phyloP scores from a whole-genome alignment of 2,797 vertebrate species.

The Acestrorhynchus altus region DNA sequence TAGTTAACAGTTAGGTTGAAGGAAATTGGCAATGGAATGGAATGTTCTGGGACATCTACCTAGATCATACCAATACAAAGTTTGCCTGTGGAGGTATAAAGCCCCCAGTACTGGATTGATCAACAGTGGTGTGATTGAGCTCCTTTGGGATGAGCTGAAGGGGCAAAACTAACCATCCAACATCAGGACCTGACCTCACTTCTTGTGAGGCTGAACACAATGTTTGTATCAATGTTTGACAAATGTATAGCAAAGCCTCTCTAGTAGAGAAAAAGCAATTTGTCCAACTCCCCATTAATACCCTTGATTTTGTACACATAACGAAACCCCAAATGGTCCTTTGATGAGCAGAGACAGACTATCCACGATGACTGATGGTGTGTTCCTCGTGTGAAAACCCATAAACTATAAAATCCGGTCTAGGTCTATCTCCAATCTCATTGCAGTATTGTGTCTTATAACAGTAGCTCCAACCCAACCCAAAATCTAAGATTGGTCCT shows the following conservation, averaged over 20 bases:
- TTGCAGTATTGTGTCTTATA: background rate
- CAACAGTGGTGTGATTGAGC: no score
- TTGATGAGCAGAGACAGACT: background rate
- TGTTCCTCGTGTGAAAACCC: background rate
- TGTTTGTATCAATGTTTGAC: no score
- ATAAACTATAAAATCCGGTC: conserved; percentile 17
- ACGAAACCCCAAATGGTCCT: background rate
- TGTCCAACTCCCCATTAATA: background rate
- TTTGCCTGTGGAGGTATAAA: no score
- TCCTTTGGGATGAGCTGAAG: no score
- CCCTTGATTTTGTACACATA: background rate
- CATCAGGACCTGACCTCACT: no score
- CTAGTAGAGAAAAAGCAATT: background rate
- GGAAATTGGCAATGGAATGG: no score
- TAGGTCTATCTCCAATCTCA: conserved; percentile 14
- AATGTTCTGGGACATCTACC: no score
- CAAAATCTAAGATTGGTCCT: conserved; percentile 10
- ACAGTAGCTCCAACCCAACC: conserved; percentile 12
- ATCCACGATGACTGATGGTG: background rate
- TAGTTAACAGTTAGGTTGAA: no score
- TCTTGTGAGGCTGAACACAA: no score
- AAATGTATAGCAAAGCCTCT: background rate
- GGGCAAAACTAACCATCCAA: no score
- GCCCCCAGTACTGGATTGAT: no score
- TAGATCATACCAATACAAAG: no score